Evolutionary conservation across 2,113 vertebrate genomes (phyloP).

Genomic region (Sylvietta virens): DNA sequence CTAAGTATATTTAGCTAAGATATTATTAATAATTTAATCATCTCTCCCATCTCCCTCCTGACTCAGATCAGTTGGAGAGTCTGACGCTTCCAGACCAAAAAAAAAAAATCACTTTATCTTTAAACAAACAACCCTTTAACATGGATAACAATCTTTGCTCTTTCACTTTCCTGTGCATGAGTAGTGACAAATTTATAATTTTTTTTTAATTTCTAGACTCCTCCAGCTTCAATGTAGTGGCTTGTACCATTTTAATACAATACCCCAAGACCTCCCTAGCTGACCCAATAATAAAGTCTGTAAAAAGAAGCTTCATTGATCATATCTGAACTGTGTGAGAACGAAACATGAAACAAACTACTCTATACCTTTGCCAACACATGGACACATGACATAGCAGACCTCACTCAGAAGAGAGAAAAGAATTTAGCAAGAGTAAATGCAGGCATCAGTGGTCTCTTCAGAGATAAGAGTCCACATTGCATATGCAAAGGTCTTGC

Average conservation of each 20-base stretch:
- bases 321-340: neutral
- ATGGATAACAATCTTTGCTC: neutral
- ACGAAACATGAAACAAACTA: neutral
- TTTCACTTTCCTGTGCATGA: neutral
- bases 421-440: neutral
- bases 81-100: neutral
- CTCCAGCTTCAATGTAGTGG: neutral
- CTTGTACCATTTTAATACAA: neutral
- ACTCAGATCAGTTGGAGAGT: neutral
- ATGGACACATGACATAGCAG: neutral
- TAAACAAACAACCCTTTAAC: neutral
- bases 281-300: neutral
- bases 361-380: neutral
- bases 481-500: neutral
- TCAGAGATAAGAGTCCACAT: neutral
- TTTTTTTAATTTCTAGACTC: neutral
- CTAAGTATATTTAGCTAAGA: neutral
- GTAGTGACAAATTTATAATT: neutral
- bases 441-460: neutral
- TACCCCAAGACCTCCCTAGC: neutral
- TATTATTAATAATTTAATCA: neutral
- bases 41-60: neutral
- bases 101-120: accelerated
- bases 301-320: neutral
- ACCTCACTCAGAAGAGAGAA: neutral